Evolutionary conservation across 2,888 invertebrate genomes (phyloP), one percentile per base, ranked within the genome.

Genomic region (Odontothrips loti): DNA sequence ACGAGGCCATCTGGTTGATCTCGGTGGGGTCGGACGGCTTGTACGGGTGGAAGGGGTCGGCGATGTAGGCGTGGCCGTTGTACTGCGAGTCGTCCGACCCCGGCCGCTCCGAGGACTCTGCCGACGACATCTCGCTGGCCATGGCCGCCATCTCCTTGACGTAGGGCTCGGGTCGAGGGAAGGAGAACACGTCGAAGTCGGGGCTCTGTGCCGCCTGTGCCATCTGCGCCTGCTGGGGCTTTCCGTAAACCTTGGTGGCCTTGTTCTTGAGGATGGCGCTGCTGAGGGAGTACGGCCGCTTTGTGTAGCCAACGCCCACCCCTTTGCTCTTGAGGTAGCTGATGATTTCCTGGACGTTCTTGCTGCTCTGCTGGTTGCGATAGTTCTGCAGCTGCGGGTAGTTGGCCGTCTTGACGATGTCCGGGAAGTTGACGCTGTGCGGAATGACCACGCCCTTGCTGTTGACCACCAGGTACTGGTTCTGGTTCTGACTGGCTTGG

Each of bases 41-140:
- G 80, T 83, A 84, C 17, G 81, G 81, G 34, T 82, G 80, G 75
- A 84, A 84, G 17, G 84, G 84, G 79, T 84, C 84, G 0, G 83
- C 79, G n/a, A 83, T 81, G 80, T 83, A 84, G 29, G 83, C 83
- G 68, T 84, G 83, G 1, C 84, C 84, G 80, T 83, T 84, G 81
- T 81, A 34, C 75, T 82, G 15, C 80, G 82, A 43, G 63, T 81
- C 47, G 75, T 80, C 80, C 79, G 63, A 47, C 34, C 78, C 80
- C 79, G 63, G 68, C 34, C 78, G 17, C 23, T 75, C 68, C 1
- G 27, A 27, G 27, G 68, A 23, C 68, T 75, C 68, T 8, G 68
- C 68, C 11, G 68, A 75, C 34, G 34, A 43, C 34, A 43, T 43
- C 3, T 43, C 34, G 34, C 34, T 43, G 34, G 34, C 34, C 34